These are phyloP conservation scores for Dryocosmus kuriphilus DNA, from an alignment of 2,888 invertebrate genomes.

Conservation along the genomic window DNA sequence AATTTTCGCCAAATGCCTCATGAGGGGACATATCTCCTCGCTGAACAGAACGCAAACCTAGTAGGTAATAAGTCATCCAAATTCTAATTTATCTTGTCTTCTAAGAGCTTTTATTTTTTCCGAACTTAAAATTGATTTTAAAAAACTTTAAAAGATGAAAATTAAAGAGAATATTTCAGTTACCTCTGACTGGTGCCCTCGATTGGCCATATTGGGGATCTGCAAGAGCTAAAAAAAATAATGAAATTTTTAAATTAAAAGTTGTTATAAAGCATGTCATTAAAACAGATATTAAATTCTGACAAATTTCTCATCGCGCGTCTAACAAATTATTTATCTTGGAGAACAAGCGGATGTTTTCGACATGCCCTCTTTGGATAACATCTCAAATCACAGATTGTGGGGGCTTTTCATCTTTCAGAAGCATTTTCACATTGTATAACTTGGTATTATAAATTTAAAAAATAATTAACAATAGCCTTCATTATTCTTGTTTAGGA, in stretches of 20 bases:
- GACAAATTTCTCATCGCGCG: background rate
- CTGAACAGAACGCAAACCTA: constrained; percentile 56
- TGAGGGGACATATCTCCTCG: constrained; percentile 67
- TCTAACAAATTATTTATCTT: constrained; percentile 28
- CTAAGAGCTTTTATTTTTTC: constrained; percentile 52
- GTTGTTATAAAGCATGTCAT: background rate
- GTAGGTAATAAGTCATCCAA: background rate
- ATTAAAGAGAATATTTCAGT: constrained; percentile 30
- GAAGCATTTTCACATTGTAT: constrained; percentile 16
- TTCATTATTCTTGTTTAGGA: background rate
- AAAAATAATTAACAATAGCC: background rate
- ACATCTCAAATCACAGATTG: constrained; percentile 28
- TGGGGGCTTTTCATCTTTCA: background rate
- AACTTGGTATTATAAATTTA: background rate
- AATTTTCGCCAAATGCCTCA: constrained; percentile 62
- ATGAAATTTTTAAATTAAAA: background rate
- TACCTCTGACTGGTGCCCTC: constrained; percentile 63
- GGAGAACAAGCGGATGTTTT: constrained; percentile 62
- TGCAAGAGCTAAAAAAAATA: constrained; percentile 57
- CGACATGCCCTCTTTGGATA: constrained; percentile 43
- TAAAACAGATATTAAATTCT: background rate
- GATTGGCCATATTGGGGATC: constrained; percentile 60
- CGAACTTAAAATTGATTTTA: background rate
- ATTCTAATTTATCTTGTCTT: constrained; percentile 1
- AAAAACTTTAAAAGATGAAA: background rate